These are phyloP conservation scores for Adelosebastes latens DNA, from an alignment of 2,797 vertebrate species.

Conservation along the genomic window DNA sequence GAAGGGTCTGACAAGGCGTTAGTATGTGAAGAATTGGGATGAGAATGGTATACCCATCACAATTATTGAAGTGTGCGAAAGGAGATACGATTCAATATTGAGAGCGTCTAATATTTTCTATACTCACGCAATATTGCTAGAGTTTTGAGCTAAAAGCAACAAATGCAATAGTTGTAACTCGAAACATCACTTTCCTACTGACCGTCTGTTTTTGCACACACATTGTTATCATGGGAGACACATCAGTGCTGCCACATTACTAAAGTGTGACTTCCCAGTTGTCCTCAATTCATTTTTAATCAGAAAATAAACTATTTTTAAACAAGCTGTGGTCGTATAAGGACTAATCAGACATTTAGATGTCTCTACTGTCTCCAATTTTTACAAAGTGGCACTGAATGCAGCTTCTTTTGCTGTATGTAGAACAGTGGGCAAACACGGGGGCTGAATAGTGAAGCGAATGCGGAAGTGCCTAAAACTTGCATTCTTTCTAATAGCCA, in stretches of 20 bases:
- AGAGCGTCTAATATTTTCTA: background rate
- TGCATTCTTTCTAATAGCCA: no score
- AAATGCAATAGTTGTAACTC: background rate
- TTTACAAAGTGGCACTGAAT: background rate
- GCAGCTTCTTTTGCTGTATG: background rate
- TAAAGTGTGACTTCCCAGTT: background rate
- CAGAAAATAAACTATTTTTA: background rate
- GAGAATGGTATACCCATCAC: background rate
- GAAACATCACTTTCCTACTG: background rate
- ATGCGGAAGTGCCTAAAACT: no score
- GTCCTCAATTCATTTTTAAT: background rate
- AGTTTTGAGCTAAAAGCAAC: background rate
- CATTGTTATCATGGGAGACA: background rate
- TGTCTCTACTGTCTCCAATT: background rate
- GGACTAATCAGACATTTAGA: slow-evolving; percentile 12
- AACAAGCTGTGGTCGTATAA: background rate
- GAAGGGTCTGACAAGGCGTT: no score
- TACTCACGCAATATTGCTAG: background rate
- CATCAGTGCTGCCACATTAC: background rate
- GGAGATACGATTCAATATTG: background rate
- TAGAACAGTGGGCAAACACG: background rate
- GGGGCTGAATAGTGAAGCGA: no score
- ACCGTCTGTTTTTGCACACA: background rate
- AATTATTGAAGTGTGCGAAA: background rate
- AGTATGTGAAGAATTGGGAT: background rate